Base-by-base conservation (phyloP, 2,797 vertebrate species). In the Phoebastria nigripes region DNA sequence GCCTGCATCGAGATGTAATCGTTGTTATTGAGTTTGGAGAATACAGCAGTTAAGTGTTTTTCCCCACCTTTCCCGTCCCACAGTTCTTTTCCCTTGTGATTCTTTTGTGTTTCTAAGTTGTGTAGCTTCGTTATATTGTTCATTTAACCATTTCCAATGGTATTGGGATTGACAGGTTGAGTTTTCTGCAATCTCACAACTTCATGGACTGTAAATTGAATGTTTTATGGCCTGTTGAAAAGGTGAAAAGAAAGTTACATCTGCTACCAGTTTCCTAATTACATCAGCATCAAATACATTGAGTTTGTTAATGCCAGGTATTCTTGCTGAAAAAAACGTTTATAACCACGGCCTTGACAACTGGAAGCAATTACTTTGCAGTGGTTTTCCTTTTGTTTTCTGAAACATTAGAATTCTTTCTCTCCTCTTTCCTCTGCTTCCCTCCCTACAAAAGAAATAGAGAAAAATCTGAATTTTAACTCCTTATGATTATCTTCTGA, bases 151-250 rank as follows among this genome's bases (percentile, higher is more conserved):
- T 91, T 84, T 87, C 37, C 31, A 41, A 0, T 44, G 47, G 71
- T 18, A 61, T n/a, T 81, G 63, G 66, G 61, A 78, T 76, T 94
- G 95, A 77, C 87, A 87, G 55, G 56, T 51, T 83, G 89, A 87
- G 46, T 69, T 94, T 96, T 93, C 87, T 96, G 88, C 90, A 88
- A 51, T 94, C 82, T 92, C 47, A 87, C 74, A 92, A 89, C 78
- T 96, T 96, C n/a, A 9, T 28, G 14, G 26, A 46, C 89, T 96
- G 88, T 82, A 96, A 95, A 96, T 56, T 62, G 87, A 90, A 82
- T 90, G 72, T 29, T 96, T 94, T 82, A 79, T 79, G 71, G 56
- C 46, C 70, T 76, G 67, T 31, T 62, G 42, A 82, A 85, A 90
- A 91, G 80, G 84, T 93, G 71, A 72, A 93, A 91, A 95, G 82